These are phyloP conservation scores for Trichogramma dendrolimi DNA, from an alignment of 2,888 invertebrate genomes.

Conservation along the genomic window DNA sequence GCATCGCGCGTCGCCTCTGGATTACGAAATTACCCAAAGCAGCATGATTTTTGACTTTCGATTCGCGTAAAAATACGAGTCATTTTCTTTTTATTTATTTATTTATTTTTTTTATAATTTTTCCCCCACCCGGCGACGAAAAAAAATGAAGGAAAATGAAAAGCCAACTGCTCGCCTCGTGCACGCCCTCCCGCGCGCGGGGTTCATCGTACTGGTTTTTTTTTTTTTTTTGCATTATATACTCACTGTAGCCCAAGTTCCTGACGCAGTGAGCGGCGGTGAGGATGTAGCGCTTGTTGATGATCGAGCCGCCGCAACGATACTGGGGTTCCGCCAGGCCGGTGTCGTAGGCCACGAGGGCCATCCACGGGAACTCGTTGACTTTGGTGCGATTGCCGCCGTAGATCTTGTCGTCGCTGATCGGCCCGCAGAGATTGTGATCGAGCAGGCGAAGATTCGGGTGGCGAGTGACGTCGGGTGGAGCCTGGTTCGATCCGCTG, in stretches of 20 bases:
- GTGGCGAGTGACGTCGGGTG: conserved; percentile 50
- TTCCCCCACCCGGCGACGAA: too few relatives aligned
- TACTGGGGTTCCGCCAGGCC: conserved; percentile 35
- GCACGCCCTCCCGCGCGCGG: too few relatives aligned
- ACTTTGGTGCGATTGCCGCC: conserved; percentile 61
- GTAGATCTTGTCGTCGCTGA: conserved; percentile 57
- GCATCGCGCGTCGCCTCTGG: too few relatives aligned
- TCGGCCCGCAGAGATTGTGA: conserved; percentile 57
- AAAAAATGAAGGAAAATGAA: too few relatives aligned
- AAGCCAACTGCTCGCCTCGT: too few relatives aligned
- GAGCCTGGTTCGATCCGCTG: conserved; percentile 16
- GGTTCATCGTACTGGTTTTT: too few relatives aligned
- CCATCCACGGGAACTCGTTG: conserved; percentile 74
- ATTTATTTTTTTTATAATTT: too few relatives aligned
- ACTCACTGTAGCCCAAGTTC: conserved; percentile 39
- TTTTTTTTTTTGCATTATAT: too few relatives aligned
- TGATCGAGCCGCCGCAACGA: conserved; percentile 54
- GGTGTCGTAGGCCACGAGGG: conserved; percentile 60
- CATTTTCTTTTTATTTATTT: too few relatives aligned
- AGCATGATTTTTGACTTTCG: too few relatives aligned
- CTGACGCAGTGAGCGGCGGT: conserved; percentile 61
- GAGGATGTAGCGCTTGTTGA: conserved; percentile 56
- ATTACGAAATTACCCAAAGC: too few relatives aligned
- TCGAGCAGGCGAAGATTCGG: conserved; percentile 49
- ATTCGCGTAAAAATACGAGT: too few relatives aligned